A percentile compares a stretch with the other conserved stretches of the same genome.
These are phyloP conservation scores for Thalassophryne amazonica DNA, from an alignment of 2,797 vertebrate genomes.

Conservation along the genomic window DNA sequence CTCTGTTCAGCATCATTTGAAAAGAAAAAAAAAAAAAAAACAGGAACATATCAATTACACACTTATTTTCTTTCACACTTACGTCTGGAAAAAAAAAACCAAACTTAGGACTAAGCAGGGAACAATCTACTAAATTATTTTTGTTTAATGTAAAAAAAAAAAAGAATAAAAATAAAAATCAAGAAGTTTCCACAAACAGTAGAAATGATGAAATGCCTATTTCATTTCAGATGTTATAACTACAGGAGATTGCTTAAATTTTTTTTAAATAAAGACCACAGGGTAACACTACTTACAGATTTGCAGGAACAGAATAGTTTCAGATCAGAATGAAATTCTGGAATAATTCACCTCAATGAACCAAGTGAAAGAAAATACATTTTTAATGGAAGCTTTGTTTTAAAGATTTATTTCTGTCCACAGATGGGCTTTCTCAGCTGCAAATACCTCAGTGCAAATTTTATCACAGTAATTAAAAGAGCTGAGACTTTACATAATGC, in stretches of 20 bases:
- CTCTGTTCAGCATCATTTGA: too few relatives aligned
- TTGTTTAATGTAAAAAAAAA: not conserved
- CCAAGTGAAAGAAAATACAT: not conserved
- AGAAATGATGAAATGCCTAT: slow-evolving; percentile 30
- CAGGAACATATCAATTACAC: not conserved
- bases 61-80: too few relatives aligned
- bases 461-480: not conserved
- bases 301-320: too few relatives aligned
- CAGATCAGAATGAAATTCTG: too few relatives aligned
- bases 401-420: not conserved
- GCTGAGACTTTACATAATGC: too few relatives aligned
- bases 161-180: too few relatives aligned
- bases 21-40: too few relatives aligned
- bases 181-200: slow-evolving; percentile 26
- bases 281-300: too few relatives aligned
- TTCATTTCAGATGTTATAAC: too few relatives aligned
- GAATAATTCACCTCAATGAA: not conserved
- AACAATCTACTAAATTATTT: slow-evolving; percentile 14
- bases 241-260: too few relatives aligned
- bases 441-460: not conserved
- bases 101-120: slow-evolving; percentile 24
- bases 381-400: not conserved
- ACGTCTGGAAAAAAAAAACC: too few relatives aligned
- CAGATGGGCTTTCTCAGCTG: not conserved
- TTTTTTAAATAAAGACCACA: too few relatives aligned